A percentile compares a stretch with the other conserved stretches of the same genome.
These are phyloP conservation scores for Hoplostethus mediterraneus DNA, from an alignment of 2,797 vertebrate species.

Conservation along the genomic window DNA sequence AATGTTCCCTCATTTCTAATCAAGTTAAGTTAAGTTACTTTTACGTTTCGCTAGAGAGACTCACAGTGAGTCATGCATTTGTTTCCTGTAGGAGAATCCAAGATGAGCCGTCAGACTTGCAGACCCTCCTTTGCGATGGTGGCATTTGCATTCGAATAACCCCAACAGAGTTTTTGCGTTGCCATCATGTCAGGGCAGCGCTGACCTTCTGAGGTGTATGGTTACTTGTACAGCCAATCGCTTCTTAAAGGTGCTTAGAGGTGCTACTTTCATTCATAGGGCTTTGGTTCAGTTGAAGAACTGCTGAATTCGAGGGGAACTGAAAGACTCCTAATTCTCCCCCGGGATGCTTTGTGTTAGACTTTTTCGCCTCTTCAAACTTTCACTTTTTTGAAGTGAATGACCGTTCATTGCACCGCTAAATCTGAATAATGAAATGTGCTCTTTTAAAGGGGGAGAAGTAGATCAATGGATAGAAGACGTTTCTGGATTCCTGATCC, in stretches of 20 bases:
- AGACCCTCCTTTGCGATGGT: constrained; percentile 12
- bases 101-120: constrained; percentile 21
- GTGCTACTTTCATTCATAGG: constrained; percentile 11
- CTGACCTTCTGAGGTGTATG: constrained; percentile 7
- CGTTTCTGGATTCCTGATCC: constrained; percentile 24
- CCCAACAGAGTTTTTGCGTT: not conserved
- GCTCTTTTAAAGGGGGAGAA: constrained; percentile 29
- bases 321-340: constrained; percentile 28
- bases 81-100: constrained; percentile 22
- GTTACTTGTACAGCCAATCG: not conserved
- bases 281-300: constrained; percentile 51
- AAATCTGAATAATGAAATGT: constrained; percentile 20
- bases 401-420: constrained; percentile 11
- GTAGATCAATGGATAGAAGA: constrained; percentile 47
- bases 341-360: constrained; percentile 29
- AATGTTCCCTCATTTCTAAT: not conserved
- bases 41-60: not conserved
- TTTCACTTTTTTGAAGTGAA: constrained; percentile 12
- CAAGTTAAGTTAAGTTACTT: not conserved
- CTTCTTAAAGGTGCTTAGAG: not conserved
- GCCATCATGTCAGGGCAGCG: constrained; percentile 13
- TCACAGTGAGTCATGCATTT: not conserved
- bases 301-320: constrained; percentile 39
- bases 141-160: constrained; percentile 22
- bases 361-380: not conserved